These are phyloP conservation scores for Tachysurus fulvidraco DNA, from an alignment of 2,113 vertebrate genomes.

Conservation along the genomic window DNA sequence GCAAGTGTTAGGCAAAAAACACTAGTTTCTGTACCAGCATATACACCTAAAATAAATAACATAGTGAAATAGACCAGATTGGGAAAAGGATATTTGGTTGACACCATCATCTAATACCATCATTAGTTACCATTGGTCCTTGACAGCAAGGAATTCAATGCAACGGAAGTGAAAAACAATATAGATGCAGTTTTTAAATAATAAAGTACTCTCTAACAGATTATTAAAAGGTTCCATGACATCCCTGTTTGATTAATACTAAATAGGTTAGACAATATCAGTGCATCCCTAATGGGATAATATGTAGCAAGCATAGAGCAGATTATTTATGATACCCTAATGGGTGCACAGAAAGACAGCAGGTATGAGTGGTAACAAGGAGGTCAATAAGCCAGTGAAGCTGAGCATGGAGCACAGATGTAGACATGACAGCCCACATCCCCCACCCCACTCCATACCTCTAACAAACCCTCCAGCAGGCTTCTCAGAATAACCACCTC, in stretches of 20 bases:
- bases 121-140: neutral
- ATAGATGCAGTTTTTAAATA: neutral
- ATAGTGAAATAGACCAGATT: neutral
- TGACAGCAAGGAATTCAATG: neutral
- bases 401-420: neutral
- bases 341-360: conserved; percentile 9
- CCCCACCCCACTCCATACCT: neutral
- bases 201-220: neutral
- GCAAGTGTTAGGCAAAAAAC: neutral
- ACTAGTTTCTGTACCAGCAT: neutral
- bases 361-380: neutral
- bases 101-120: neutral
- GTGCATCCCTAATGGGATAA: neutral
- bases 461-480: neutral
- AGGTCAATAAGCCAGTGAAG: neutral
- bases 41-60: neutral
- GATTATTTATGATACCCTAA: conserved; percentile 6
- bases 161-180: neutral
- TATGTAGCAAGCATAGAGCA: neutral
- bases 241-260: neutral
- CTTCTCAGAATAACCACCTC: neutral
- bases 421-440: neutral
- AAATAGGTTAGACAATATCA: neutral
- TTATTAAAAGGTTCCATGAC: neutral
- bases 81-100: neutral